A percentile compares a stretch with the other conserved stretches of the same genome.
Evolutionary conservation across 2,113 vertebrate species (phyloP).

Genomic region (Tachuris rubrigastra): DNA sequence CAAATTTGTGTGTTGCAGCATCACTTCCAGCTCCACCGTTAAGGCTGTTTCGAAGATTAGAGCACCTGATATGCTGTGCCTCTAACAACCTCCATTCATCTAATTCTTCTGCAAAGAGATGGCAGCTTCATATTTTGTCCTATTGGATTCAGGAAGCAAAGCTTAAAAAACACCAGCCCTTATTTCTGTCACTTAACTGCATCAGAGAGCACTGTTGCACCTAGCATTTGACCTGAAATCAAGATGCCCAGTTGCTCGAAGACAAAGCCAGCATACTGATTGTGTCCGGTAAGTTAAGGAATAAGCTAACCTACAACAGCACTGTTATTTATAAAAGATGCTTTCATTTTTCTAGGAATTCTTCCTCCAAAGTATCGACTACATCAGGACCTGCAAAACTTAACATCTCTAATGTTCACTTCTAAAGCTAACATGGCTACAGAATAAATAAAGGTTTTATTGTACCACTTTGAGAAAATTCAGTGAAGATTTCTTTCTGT

Average conservation of each 20-base stretch:
- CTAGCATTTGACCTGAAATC: neutral
- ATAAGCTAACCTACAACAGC: neutral
- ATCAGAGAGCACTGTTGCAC: neutral
- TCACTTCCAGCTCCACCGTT: neutral
- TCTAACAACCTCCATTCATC: neutral
- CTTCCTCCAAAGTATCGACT: neutral
- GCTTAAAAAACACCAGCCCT: neutral
- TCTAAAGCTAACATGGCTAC: neutral
- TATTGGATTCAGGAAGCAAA: neutral
- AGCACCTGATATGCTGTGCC: neutral
- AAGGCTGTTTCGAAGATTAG: neutral
- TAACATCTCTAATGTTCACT: neutral
- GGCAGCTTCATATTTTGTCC: neutral
- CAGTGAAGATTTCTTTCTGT: neutral
- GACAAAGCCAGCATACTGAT: neutral
- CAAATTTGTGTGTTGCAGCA: neutral
- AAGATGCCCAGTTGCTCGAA: neutral
- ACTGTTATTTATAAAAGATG: neutral
- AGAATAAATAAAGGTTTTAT: neutral
- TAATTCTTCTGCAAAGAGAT: neutral
- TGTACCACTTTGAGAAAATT: neutral
- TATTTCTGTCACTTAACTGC: neutral
- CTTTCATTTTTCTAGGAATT: neutral
- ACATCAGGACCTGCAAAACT: neutral
- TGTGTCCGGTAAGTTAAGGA: neutral